Evolutionary conservation across 2,888 invertebrate species (phyloP).

Genomic region (Hemaris fuciformis): DNA sequence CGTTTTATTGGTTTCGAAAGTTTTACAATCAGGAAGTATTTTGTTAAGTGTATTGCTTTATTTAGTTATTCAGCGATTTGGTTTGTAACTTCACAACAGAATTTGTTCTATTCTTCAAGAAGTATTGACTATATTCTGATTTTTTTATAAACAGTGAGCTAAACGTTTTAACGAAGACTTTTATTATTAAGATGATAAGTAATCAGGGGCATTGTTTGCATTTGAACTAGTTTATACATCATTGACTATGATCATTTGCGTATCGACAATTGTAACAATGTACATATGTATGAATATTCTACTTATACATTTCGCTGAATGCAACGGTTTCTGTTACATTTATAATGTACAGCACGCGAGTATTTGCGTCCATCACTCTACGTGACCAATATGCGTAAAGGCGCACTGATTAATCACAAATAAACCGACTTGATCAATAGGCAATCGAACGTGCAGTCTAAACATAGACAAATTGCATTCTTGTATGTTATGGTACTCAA

Average conservation of each 20-base stretch:
- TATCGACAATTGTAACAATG: too few species aligned
- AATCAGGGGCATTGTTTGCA: background rate
- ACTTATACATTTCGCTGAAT: background rate
- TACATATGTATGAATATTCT: background rate
- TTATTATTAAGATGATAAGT: background rate
- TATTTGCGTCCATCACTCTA: background rate
- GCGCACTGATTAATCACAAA: background rate
- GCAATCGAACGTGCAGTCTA: background rate
- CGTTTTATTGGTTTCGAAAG: constrained; percentile 7
- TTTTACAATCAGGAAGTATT: constrained; percentile 9
- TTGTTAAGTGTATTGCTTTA: background rate
- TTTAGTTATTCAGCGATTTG: background rate
- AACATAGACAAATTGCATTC: too few species aligned
- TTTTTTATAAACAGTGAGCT: too few species aligned
- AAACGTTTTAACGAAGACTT: too few species aligned
- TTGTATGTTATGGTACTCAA: too few species aligned
- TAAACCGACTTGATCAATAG: background rate
- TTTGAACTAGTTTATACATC: background rate
- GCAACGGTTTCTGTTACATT: background rate
- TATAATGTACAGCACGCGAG: background rate
- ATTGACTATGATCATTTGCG: background rate
- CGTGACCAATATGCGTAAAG: background rate
- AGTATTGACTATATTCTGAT: too few species aligned
- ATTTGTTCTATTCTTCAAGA: too few species aligned
- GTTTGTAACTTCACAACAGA: too few species aligned